These are phyloP conservation scores for Epicauta chinensis DNA, from an alignment of 1,140 invertebrate genomes.

Conservation along the genomic window DNA sequence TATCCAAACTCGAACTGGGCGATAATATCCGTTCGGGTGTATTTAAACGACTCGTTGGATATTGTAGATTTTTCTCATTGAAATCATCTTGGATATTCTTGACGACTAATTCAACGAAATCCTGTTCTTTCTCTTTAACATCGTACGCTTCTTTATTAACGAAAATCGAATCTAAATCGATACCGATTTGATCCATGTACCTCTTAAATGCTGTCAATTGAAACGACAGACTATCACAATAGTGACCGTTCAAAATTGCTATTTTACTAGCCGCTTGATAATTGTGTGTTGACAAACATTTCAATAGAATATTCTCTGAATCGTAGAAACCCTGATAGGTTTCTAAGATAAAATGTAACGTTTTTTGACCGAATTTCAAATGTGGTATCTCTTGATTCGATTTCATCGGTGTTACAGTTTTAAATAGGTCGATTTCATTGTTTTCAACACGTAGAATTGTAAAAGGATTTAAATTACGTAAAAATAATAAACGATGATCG, in stretches of 20 bases:
- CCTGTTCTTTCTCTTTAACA: conserved; percentile 26
- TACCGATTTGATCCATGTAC: conserved; percentile 26
- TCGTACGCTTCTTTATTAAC: conserved; percentile 22
- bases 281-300: conserved; percentile 42
- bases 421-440: conserved; percentile 7
- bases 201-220: conserved; percentile 41
- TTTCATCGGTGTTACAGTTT: conserved; percentile 10
- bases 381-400: conserved; percentile 27
- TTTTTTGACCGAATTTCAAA: conserved; percentile 34
- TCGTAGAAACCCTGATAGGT: conserved; percentile 41
- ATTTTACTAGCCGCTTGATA: conserved; percentile 44
- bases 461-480: conserved; percentile 25
- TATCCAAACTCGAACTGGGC: conserved; percentile 39
- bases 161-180: conserved; percentile 26
- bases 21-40: conserved; percentile 37
- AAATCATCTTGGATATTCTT: conserved; percentile 31
- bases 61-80: conserved; percentile 23
- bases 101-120: conserved; percentile 27
- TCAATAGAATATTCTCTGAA: conserved; percentile 34
- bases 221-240: conserved; percentile 43
- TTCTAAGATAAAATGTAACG: conserved; percentile 42
- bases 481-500: conserved; percentile 27
- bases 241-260: conserved; percentile 41
- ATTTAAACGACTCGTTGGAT: conserved; percentile 9
- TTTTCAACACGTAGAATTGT: conserved; percentile 28